Base-by-base conservation (phyloP, 2,113 vertebrate genomes). In the Addax nasomaculatus region DNA sequence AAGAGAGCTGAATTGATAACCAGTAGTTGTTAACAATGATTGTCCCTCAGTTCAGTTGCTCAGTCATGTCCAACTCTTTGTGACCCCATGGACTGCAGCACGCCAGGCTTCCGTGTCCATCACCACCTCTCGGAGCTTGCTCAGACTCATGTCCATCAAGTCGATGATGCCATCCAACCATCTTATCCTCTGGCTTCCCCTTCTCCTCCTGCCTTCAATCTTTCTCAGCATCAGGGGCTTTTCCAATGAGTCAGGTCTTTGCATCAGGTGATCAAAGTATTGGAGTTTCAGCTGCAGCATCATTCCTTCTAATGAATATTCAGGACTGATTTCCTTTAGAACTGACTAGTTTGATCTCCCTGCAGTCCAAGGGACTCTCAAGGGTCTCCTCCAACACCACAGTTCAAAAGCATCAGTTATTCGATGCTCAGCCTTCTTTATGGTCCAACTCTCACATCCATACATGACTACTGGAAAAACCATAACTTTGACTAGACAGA, bases 391-490 rank as follows among this genome's bases (percentile, higher is more conserved):
- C n/a, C n/a, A 73, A 13, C 0, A 39, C 19, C 67, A 23, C 19
- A 23, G 10, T 73, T 73, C n/a, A 23, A 39, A 73, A 73, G n/a
- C n/a, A 73, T 70, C 10, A 23, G 0, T 70, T 70, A n/a, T 39
- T 70, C 4, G 0, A 39, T 23, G n/a, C n/a, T 70, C 5, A 39
- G 2, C n/a, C 21, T 70, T 23, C 67, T 23, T 39, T 23, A 23
- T 23, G 67, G n/a, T 39, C 67, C 67, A 70, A 23, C n/a, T 39
- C n/a, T 70, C 67, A 70, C 19, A 70, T 12, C 19, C n/a, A 39
- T 12, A 23, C n/a, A 39, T 23, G n/a, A 70, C 67, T 3, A 70
- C 67, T 70, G 67, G 67, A 39, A 70, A 39, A 70, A 70, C n/a
- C 67, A 70, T 12, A 70, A 23, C 19, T 23, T 39, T 39, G 67